Conservation (phyloP, 2,113 vertebrate genomes). For the Patagioenas fasciata region DNA sequence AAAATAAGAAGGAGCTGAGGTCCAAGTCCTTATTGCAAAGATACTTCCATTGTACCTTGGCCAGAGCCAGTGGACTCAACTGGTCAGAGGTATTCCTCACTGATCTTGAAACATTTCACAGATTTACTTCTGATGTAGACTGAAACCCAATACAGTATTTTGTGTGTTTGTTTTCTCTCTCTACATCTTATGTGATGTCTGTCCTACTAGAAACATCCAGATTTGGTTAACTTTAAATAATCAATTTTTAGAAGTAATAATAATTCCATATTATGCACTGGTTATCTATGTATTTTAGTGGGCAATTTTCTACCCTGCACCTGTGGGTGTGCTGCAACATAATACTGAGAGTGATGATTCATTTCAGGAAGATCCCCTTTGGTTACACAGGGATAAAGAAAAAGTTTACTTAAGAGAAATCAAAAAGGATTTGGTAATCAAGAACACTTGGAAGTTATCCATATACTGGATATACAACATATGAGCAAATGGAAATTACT, state of each 20-base stretch:
- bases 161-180: background rate
- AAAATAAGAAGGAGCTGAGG: background rate
- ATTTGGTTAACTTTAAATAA: background rate
- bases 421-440: slow-evolving; percentile 58
- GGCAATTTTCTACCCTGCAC: background rate
- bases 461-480: slow-evolving; percentile 31
- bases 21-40: background rate
- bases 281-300: background rate
- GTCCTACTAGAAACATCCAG: background rate
- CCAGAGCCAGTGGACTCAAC: background rate
- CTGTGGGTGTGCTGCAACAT: background rate
- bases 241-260: background rate
- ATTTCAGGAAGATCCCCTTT: slow-evolving; percentile 13
- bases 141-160: background rate
- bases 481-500: slow-evolving; percentile 47
- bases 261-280: background rate
- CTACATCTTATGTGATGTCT: background rate
- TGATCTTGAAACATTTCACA: background rate
- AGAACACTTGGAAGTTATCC: slow-evolving; percentile 60
- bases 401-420: slow-evolving; percentile 48
- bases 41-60: background rate
- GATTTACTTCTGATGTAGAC: background rate
- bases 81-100: background rate
- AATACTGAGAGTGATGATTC: background rate
- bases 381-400: slow-evolving; percentile 25